phyloP scores from a whole-genome alignment of 1,140 invertebrate genomes.

The Caenorhabditis remanei region DNA sequence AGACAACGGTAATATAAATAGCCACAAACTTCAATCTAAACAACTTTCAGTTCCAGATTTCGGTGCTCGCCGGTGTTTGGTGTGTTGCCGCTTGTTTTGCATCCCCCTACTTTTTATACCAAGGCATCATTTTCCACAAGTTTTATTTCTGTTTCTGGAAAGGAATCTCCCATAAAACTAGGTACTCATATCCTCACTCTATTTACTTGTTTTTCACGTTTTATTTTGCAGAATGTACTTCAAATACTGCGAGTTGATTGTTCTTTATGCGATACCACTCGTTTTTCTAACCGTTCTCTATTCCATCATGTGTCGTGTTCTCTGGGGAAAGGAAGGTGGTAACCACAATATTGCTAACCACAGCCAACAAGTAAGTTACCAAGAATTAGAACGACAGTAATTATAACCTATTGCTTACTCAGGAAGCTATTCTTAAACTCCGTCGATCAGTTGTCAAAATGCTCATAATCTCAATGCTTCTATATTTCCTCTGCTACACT shows the following conservation, averaged over 20 bases:
- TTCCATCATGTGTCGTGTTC: slow-evolving; percentile 64
- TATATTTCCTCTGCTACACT: slow-evolving; percentile 67
- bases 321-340: slow-evolving; percentile 62
- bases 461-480: slow-evolving; percentile 68
- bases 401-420: neutral
- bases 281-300: slow-evolving; percentile 67
- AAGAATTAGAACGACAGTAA: neutral
- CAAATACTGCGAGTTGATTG: slow-evolving; percentile 63
- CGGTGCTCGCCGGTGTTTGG: slow-evolving; percentile 62
- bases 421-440: slow-evolving; percentile 58
- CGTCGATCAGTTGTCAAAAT: slow-evolving; percentile 66
- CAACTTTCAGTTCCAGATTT: slow-evolving; percentile 53
- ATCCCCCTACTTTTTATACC: slow-evolving; percentile 64
- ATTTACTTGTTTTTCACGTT: neutral
- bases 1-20: slow-evolving; percentile 49
- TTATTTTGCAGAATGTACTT: slow-evolving; percentile 58
- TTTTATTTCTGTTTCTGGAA: slow-evolving; percentile 63
- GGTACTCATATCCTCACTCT: neutral
- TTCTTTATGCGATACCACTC: slow-evolving; percentile 65
- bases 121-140: slow-evolving; percentile 57
- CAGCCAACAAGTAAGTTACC: slow-evolving; percentile 48
- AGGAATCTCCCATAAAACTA: slow-evolving; percentile 57
- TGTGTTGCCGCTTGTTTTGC: slow-evolving; percentile 59
- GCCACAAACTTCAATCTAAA: neutral
- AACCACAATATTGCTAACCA: slow-evolving; percentile 61